Percentiles rank a stretch among this genome's conserved stretches.
Conservation (phyloP, 2,113 vertebrate genomes). For the Mustelus asterias region DNA sequence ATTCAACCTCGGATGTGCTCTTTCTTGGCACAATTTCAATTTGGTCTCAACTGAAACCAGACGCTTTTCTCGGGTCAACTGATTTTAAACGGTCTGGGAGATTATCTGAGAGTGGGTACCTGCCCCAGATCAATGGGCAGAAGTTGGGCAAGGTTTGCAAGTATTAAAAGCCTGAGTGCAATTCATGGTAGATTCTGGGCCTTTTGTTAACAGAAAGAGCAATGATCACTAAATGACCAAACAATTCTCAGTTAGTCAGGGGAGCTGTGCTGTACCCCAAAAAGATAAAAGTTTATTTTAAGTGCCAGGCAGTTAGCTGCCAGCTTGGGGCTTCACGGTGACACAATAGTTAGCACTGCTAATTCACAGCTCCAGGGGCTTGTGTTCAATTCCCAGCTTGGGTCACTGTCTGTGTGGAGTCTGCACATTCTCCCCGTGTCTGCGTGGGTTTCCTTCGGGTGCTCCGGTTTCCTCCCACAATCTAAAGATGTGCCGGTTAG, state of each 20-base stretch:
- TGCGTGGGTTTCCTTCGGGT: no score
- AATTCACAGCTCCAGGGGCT: no score
- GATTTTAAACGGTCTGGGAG: background rate
- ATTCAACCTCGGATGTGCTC: background rate
- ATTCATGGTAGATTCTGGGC: background rate
- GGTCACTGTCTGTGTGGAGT: no score
- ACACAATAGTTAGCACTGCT: no score
- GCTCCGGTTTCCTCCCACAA: no score
- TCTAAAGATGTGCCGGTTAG: no score
- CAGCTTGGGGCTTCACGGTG: background rate
- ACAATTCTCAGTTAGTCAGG: background rate
- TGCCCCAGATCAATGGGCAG: background rate
- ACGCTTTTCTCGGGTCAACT: background rate
- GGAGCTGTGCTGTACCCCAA: no score
- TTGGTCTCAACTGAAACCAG: background rate
- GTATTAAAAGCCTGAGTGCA: background rate
- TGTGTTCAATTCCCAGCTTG: no score
- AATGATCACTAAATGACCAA: background rate
- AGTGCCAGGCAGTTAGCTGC: background rate
- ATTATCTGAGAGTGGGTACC: background rate
- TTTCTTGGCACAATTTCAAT: background rate
- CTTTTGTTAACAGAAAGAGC: background rate
- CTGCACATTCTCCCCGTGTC: no score
- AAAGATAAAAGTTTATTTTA: background rate
- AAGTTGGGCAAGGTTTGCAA: background rate